A percentile compares a stretch with the other conserved stretches of the same genome.
Conservation (phyloP, 2,113 vertebrate genomes). For the Eulemur macaco region DNA sequence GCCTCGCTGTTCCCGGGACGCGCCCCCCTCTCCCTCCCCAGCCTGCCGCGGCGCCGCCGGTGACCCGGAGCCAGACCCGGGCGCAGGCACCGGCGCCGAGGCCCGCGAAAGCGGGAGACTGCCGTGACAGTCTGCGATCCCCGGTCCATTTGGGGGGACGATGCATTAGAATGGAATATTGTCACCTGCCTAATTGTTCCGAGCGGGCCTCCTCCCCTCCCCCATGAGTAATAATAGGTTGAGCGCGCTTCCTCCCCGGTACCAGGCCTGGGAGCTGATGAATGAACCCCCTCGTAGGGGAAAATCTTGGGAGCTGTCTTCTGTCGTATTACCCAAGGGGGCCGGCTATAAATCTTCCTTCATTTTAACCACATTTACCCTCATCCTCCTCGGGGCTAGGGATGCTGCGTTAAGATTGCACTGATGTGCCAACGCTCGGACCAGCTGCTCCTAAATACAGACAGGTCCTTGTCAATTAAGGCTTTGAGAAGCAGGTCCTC, state of each 20-base stretch:
- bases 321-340: constrained; percentile 93
- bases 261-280: constrained; percentile 85
- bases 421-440: constrained; percentile 96
- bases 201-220: constrained; percentile 82
- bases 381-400: constrained; percentile 90
- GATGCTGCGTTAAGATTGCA: constrained; percentile 96
- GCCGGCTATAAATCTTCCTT: constrained; percentile 98
- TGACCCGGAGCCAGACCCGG: constrained; percentile 32
- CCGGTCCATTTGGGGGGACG: neutral
- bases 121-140: constrained; percentile 76
- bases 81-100: neutral
- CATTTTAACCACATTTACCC: constrained; percentile 96
- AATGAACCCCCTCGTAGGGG: constrained; percentile 88
- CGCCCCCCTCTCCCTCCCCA: neutral
- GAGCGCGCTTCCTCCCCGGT: constrained; percentile 85
- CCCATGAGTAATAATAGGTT: constrained; percentile 91
- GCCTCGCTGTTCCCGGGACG: neutral
- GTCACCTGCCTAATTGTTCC: constrained; percentile 95
- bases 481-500: constrained; percentile 96
- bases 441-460: constrained; percentile 99
- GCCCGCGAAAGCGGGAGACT: neutral
- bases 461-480: constrained; percentile 99
- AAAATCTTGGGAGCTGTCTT: constrained; percentile 94
- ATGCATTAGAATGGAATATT: constrained; percentile 85
- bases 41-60: constrained; percentile 27